Percentiles rank a stretch among this genome's conserved stretches.
These are phyloP conservation scores for Pseudorectes ferrugineus DNA, from an alignment of 2,113 vertebrate genomes.

Conservation along the genomic window DNA sequence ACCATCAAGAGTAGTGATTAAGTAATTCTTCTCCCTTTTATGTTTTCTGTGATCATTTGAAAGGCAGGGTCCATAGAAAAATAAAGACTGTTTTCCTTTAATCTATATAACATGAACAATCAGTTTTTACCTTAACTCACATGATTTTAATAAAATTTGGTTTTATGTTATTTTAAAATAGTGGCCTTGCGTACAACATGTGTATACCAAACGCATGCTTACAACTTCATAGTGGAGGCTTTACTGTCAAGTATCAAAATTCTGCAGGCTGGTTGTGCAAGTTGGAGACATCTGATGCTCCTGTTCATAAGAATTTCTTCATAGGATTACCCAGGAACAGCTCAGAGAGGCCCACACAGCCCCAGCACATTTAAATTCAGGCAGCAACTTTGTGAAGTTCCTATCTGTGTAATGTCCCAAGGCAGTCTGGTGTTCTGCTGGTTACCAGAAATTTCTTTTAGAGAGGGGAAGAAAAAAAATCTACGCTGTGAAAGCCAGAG, in stretches of 20 bases:
- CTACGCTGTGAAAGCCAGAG: not conserved
- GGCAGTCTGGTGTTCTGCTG: not conserved
- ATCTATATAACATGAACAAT: not conserved
- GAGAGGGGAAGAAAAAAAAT: not conserved
- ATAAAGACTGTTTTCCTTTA: not conserved
- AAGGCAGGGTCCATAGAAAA: not conserved
- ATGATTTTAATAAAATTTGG: not conserved
- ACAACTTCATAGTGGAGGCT: not conserved
- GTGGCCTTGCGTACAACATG: not conserved
- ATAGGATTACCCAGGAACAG: not conserved
- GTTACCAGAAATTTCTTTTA: slow-evolving; percentile 15
- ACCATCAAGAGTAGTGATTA: not conserved
- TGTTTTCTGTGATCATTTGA: not conserved
- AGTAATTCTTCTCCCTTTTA: not conserved
- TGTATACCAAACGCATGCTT: not conserved
- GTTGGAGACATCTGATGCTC: not conserved
- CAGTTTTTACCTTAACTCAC: not conserved
- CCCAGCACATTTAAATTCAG: not conserved
- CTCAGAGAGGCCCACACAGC: not conserved
- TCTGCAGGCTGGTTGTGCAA: not conserved
- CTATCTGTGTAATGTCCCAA: not conserved
- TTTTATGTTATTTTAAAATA: not conserved
- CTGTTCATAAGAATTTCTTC: not conserved
- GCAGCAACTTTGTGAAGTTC: not conserved
- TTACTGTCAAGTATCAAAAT: not conserved